These are phyloP conservation scores for Chaunax sp. DNA, from an alignment of 2,797 vertebrate species.

Conservation along the genomic window DNA sequence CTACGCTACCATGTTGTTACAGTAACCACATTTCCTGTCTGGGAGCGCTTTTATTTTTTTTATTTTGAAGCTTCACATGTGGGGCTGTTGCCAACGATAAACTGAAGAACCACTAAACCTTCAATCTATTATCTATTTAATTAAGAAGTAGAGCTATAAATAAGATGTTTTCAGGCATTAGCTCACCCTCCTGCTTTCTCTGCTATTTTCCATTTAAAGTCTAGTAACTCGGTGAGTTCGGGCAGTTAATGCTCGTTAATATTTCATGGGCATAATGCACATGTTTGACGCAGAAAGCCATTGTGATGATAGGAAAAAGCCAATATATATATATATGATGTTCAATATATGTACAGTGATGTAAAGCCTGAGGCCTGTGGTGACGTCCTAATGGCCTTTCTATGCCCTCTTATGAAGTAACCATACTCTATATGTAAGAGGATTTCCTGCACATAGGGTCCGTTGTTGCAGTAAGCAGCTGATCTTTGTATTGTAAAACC, in stretches of 20 bases:
- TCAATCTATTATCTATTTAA: too few relatives aligned
- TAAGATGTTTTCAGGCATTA: too few relatives aligned
- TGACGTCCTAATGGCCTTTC: constrained; percentile 37
- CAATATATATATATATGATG: too few relatives aligned
- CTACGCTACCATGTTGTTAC: constrained; percentile 5
- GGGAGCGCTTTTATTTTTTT: constrained; percentile 25
- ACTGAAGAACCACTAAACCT: constrained; percentile 5
- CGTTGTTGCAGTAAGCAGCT: constrained; percentile 54
- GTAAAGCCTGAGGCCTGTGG: constrained; percentile 1
- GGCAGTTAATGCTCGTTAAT: too few relatives aligned
- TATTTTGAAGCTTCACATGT: constrained; percentile 43
- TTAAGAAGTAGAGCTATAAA: too few relatives aligned
- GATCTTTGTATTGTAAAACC: constrained; percentile 14
- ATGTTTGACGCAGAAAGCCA: too few relatives aligned
- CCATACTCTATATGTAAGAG: constrained; percentile 28
- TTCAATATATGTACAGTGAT: background rate
- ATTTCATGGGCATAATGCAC: too few relatives aligned
- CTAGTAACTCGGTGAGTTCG: too few relatives aligned
- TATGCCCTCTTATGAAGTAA: constrained; percentile 25
- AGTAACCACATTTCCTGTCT: constrained; percentile 76
- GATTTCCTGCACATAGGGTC: constrained; percentile 62
- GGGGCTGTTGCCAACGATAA: constrained; percentile 24
- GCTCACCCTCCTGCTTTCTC: too few relatives aligned
- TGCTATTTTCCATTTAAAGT: too few relatives aligned
- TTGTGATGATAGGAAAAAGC: too few relatives aligned